Evolutionary conservation across 2,797 vertebrate species (phyloP).

Genomic region (Coccyzus lansbergi): DNA sequence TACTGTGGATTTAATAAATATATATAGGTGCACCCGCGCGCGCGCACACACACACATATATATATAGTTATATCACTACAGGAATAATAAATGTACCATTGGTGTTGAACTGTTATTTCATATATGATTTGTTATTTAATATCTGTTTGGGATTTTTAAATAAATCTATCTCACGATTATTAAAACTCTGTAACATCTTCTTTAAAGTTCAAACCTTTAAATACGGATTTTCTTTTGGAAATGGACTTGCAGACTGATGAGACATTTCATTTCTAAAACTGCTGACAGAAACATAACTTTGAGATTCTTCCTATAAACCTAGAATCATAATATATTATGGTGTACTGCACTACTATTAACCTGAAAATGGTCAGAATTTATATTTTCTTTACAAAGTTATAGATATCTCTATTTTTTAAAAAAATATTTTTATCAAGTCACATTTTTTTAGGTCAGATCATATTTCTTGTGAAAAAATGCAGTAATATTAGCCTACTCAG

Average conservation of each 20-base stretch:
- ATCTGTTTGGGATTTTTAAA: not conserved
- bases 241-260: not conserved
- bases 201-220: not conserved
- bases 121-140: not conserved
- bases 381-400: not conserved
- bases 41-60: not conserved
- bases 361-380: not conserved
- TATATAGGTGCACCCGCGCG: no score
- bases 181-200: not conserved
- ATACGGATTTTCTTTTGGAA: not conserved
- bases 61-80: not conserved
- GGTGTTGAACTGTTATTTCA: not conserved
- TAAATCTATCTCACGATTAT: not conserved
- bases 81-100: not conserved
- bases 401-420: rapidly evolving
- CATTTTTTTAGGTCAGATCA: not conserved
- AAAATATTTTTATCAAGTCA: not conserved
- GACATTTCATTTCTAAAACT: not conserved
- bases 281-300: not conserved
- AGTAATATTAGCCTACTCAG: not conserved
- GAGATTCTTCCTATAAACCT: not conserved
- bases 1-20: not conserved
- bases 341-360: not conserved
- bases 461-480: not conserved
- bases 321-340: not conserved